These are phyloP conservation scores for Distichodus sexfasciatus DNA, from an alignment of 2,797 vertebrate genomes.

Conservation along the genomic window DNA sequence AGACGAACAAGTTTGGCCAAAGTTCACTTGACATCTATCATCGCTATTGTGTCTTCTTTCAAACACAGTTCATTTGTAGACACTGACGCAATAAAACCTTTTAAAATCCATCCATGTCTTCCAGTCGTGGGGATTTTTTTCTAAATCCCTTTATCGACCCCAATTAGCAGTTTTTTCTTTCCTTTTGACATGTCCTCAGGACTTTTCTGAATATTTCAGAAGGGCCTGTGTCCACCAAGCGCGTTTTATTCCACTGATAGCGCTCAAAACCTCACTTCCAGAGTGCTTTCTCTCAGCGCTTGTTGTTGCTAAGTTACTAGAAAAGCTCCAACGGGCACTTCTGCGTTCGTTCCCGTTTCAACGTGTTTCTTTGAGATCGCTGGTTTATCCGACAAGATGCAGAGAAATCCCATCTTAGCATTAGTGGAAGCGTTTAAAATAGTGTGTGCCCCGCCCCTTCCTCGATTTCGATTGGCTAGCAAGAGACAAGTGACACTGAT, in stretches of 20 bases:
- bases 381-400: no score
- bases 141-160: not conserved
- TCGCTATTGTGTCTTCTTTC: not conserved
- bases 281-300: no score
- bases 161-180: not conserved
- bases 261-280: no score
- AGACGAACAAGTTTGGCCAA: not conserved
- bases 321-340: no score
- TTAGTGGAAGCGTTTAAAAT: no score
- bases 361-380: no score
- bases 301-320: no score
- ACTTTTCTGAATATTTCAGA: not conserved
- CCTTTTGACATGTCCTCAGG: not conserved
- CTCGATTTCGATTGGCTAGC: no score
- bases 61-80: slow-evolving; percentile 6
- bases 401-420: no score
- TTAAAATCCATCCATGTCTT: not conserved
- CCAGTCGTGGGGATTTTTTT: not conserved
- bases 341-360: no score
- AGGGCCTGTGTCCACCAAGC: not conserved
- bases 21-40: slow-evolving; percentile 23
- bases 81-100: not conserved
- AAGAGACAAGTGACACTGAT: no score
- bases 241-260: not conserved
- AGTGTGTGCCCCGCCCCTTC: no score